Percentiles rank a stretch among this genome's conserved stretches.
Conservation (phyloP, 2,888 invertebrate genomes). For the Strigamia maritima region DNA sequence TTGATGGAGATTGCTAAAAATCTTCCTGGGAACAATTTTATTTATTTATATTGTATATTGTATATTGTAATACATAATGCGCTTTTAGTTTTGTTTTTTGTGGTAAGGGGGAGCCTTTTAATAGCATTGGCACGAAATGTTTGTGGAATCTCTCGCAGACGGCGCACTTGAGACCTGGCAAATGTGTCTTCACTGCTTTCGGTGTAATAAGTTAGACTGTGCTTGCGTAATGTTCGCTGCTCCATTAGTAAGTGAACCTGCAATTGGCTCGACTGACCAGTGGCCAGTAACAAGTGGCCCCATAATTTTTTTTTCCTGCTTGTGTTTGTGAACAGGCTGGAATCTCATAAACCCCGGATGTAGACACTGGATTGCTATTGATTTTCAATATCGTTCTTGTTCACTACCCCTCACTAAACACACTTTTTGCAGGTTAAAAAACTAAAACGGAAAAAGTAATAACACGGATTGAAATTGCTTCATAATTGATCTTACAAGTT, state of each 20-base stretch:
- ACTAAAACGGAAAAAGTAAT: not conserved
- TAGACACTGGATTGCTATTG: slow-evolving; percentile 23
- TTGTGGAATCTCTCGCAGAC: not conserved
- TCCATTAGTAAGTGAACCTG: slow-evolving; percentile 2
- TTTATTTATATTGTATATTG: too few relatives aligned
- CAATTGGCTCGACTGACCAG: not conserved
- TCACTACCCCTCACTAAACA: not conserved
- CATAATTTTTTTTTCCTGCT: not conserved
- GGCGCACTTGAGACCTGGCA: not conserved
- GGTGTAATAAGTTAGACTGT: not conserved
- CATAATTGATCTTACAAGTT: too few relatives aligned
- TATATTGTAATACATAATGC: too few relatives aligned
- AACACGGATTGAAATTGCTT: not conserved
- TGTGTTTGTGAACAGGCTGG: not conserved
- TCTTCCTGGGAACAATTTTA: too few relatives aligned
- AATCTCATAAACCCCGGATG: slow-evolving; percentile 23
- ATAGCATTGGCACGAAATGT: too few relatives aligned
- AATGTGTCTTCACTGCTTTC: not conserved
- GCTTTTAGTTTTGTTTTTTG: too few relatives aligned
- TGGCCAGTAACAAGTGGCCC: slow-evolving; percentile 1
- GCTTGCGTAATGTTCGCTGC: not conserved
- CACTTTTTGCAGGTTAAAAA: not conserved
- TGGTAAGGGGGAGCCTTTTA: too few relatives aligned
- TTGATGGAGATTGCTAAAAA: too few relatives aligned
- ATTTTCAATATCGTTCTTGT: slow-evolving; percentile 8